Conservation (phyloP, 1,140 invertebrate species). For the Sitophilus oryzae region DNA sequence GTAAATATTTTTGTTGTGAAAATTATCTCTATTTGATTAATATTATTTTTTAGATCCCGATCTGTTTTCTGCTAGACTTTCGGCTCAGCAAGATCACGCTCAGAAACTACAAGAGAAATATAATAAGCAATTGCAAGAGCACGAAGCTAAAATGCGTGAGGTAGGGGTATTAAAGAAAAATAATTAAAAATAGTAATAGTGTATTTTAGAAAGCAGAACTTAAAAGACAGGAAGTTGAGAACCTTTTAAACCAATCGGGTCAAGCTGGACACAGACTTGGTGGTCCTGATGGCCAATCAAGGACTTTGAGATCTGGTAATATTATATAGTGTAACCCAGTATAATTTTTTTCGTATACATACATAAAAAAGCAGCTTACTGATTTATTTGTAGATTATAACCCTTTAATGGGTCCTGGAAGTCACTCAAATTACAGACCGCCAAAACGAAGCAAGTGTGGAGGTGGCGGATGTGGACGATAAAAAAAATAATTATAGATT, state of each 20-base stretch:
- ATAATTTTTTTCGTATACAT: neutral
- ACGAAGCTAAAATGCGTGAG: constrained; percentile 40
- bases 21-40: constrained; percentile 1
- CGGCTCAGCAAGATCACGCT: constrained; percentile 39
- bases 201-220: constrained; percentile 34
- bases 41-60: constrained; percentile 43
- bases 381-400: constrained; percentile 43
- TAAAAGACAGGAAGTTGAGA: constrained; percentile 33
- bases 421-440: constrained; percentile 43
- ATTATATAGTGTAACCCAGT: neutral
- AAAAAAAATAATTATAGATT: too few species aligned
- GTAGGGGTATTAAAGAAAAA: constrained; percentile 31
- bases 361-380: too few species aligned
- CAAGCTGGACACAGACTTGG: constrained; percentile 18
- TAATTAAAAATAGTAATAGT: too few species aligned
- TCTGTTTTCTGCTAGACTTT: constrained; percentile 36
- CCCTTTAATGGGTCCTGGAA: constrained; percentile 46
- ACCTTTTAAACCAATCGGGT: constrained; percentile 16
- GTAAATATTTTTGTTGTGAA: constrained; percentile 29
- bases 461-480: constrained; percentile 47
- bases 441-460: constrained; percentile 46
- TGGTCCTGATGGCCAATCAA: constrained; percentile 7
- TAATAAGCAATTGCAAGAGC: constrained; percentile 32
- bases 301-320: constrained; percentile 19
- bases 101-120: constrained; percentile 46